Evolutionary conservation across 2,797 vertebrate species (phyloP), one percentile per base, ranked within the genome.

Genomic region (Myiotriccus ornatus): DNA sequence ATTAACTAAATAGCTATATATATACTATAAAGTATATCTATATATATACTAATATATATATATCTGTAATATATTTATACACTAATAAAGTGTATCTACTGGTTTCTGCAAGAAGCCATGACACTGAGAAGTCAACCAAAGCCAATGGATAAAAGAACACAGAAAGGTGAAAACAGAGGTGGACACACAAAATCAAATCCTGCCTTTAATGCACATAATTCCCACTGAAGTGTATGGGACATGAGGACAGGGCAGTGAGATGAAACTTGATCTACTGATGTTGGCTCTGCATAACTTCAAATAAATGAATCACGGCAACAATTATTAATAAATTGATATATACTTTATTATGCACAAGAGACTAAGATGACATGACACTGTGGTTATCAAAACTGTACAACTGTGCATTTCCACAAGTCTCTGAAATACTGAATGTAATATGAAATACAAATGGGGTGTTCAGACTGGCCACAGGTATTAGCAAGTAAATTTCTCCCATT

Each of bases 341-440:
- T 96, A 96, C 92, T 98, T 98, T 98, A 98, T 98, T 98, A 98
- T 91, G 97, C 97, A 98, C 97, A 98, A 96, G 96, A 97, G 96
- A 97, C 96, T 95, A 97, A 92, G 95, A 96, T 96, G 96, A 98
- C 96, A 97, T 91, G 95, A 96, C 95, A 97, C 91, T 93, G 95
- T 96, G 97, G 96, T 97, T 98, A 98, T 97, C 97, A 98, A 98
- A 98, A 98, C 96, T 97, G 97, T 97, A 98, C 97, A 97, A 95
- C 76, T 90, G 92, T 93, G 97, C 96, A 97, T 94, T 96, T 96
- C 95, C 96, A 94, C 95, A 96, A 95, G 91, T 85, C 76, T 96
- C 87, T 70, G 87, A 97, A 97, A 97, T 95, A 97, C 43, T 94
- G 95, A 95, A 97, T 34, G 84, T 71, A 95, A 89, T 65, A 93